These are phyloP conservation scores for Spea multiplicata DNA, from an alignment of 2,113 vertebrate genomes.

Conservation along the genomic window DNA sequence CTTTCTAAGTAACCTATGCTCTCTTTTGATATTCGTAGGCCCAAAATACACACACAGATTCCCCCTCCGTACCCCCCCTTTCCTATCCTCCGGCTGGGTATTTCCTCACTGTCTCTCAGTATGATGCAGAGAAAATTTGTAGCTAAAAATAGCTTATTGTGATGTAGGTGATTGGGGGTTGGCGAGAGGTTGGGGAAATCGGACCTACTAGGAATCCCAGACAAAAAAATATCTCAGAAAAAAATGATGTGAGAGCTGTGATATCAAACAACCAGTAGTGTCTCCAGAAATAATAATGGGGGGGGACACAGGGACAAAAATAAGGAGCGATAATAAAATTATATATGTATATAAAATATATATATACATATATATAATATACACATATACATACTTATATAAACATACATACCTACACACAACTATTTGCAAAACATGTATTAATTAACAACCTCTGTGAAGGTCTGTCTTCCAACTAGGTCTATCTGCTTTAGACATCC, in stretches of 20 bases:
- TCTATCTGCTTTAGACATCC: no score
- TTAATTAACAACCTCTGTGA: no score
- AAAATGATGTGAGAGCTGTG: neutral
- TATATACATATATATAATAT: neutral
- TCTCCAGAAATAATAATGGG: neutral
- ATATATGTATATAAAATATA: no score
- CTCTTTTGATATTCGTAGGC: neutral
- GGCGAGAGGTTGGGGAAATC: conserved; percentile 2
- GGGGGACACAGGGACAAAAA: neutral
- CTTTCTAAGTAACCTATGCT: neutral
- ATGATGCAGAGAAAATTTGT: conserved; percentile 41
- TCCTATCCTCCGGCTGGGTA: conserved; percentile 34
- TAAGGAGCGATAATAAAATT: no score
- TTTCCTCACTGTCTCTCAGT: conserved; percentile 43
- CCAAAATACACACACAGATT: neutral
- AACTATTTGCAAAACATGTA: neutral
- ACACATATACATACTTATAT: neutral
- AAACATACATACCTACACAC: neutral
- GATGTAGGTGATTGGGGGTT: conserved; percentile 38
- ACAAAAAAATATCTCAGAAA: conserved; percentile 1
- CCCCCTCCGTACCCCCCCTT: neutral
- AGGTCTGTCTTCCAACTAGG: no score
- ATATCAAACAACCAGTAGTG: neutral
- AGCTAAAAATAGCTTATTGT: conserved; percentile 46
- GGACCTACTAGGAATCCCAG: conserved; percentile 39